A percentile compares a stretch with the other conserved stretches of the same genome.
Conservation (phyloP, 1,140 invertebrate species). For the Venustaconcha ellipsiformis region DNA sequence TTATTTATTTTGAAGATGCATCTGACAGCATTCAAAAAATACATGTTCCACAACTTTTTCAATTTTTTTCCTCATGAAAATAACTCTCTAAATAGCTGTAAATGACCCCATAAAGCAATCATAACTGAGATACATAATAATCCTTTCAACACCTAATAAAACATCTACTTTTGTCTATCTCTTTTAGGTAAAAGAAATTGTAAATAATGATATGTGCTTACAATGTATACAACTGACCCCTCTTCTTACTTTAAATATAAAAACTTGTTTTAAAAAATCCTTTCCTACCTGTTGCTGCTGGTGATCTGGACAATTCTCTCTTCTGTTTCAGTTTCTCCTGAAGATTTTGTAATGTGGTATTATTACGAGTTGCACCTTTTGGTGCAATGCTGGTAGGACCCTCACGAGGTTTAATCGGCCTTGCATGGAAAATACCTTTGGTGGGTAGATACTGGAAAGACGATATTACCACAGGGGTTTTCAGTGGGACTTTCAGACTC, state of each 20-base stretch:
- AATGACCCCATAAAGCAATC: too few species aligned
- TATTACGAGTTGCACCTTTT: too few species aligned
- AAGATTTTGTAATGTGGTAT: conserved; percentile 21
- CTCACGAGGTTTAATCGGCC: too few species aligned
- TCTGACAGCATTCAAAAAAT: too few species aligned
- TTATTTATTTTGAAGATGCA: too few species aligned
- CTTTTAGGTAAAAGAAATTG: conserved; percentile 1
- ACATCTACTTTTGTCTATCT: background rate
- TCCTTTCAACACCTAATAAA: too few species aligned
- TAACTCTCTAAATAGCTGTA: too few species aligned
- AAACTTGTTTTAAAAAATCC: background rate
- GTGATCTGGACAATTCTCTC: conserved; percentile 6
- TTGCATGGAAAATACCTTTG: background rate
- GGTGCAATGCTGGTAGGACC: too few species aligned
- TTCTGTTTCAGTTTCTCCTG: conserved; percentile 30
- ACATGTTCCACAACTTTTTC: too few species aligned
- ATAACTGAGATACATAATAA: too few species aligned
- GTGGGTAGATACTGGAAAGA: background rate
- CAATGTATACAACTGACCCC: background rate
- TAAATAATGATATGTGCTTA: background rate
- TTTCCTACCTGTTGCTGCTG: background rate
- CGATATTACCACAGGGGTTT: background rate
- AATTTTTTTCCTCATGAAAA: too few species aligned
- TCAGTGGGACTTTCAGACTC: conserved; percentile 10
- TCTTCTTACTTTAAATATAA: background rate